Percentiles rank a stretch among this genome's conserved stretches.
phyloP scores from a whole-genome alignment of 2,113 vertebrate genomes.

The Perca schrenkii region DNA sequence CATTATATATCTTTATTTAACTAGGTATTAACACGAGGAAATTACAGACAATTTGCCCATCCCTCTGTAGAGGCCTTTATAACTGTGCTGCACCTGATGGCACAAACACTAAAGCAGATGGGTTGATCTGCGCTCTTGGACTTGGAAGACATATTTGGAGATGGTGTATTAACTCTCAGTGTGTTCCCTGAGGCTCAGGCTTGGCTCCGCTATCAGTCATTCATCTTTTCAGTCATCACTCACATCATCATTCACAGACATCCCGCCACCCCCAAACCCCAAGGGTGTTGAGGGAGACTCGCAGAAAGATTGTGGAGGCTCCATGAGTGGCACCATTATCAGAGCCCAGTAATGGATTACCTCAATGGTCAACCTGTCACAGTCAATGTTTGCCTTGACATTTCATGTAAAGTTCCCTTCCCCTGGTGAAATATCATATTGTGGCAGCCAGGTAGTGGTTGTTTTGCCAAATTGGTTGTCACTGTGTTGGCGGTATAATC shows the following conservation, averaged over 20 bases:
- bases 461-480: slow-evolving; percentile 71
- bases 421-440: slow-evolving; percentile 62
- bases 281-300: slow-evolving; percentile 50
- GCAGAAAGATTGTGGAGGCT: slow-evolving; percentile 40
- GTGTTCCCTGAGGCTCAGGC: slow-evolving; percentile 33
- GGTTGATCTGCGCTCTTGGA: slow-evolving; percentile 51
- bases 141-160: slow-evolving; percentile 61
- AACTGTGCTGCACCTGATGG: slow-evolving; percentile 32
- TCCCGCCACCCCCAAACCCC: slow-evolving; percentile 37
- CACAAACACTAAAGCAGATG: slow-evolving; percentile 39
- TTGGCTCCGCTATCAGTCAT: slow-evolving; percentile 58
- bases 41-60: slow-evolving; percentile 14
- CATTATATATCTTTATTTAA: slow-evolving; percentile 19
- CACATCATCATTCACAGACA: slow-evolving; percentile 67
- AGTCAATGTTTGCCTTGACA: slow-evolving; percentile 71
- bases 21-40: not conserved
- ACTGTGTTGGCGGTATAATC: slow-evolving; percentile 56
- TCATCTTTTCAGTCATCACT: slow-evolving; percentile 67
- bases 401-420: slow-evolving; percentile 73
- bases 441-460: slow-evolving; percentile 40
- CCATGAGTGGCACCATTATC: slow-evolving; percentile 63
- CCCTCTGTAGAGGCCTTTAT: slow-evolving; percentile 7
- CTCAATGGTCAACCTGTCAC: slow-evolving; percentile 68
- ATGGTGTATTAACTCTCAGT: slow-evolving; percentile 38
- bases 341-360: slow-evolving; percentile 73